Percentiles rank a stretch among this genome's conserved stretches.
Conservation (phyloP, 2,113 vertebrate genomes). For the Chitala chitala region DNA sequence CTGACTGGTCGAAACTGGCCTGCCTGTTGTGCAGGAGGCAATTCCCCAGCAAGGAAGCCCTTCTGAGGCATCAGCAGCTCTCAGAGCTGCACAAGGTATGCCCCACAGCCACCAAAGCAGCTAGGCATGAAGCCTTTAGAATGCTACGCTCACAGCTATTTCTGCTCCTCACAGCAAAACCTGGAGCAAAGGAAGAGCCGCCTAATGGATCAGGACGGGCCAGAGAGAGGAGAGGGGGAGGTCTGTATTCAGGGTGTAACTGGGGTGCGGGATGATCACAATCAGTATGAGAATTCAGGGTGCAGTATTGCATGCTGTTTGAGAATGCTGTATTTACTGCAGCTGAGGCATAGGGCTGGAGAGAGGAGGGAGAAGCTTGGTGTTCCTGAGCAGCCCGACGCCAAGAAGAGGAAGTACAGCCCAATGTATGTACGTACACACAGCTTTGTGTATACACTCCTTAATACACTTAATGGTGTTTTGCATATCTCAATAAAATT, state of each 20-base stretch:
- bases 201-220: constrained; percentile 54
- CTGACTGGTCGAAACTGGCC: constrained; percentile 83
- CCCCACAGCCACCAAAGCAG: background rate
- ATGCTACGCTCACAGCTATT: background rate
- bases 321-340: background rate
- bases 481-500: too few relatives aligned
- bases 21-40: constrained; percentile 83
- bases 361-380: constrained; percentile 62
- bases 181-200: constrained; percentile 73
- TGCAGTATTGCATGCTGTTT: background rate
- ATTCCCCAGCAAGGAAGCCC: constrained; percentile 85
- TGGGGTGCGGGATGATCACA: too few relatives aligned
- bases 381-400: constrained; percentile 61
- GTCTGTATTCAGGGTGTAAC: constrained; percentile 40
- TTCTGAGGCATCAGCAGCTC: constrained; percentile 84
- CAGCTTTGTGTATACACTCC: background rate
- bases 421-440: constrained; percentile 52
- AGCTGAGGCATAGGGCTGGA: constrained; percentile 56
- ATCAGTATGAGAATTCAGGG: background rate
- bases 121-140: too few relatives aligned
- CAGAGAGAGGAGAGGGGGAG: constrained; percentile 68
- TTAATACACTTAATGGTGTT: background rate
- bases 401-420: constrained; percentile 71
- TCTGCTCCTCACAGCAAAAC: constrained; percentile 68
- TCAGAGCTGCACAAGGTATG: constrained; percentile 82